Conservation (phyloP, 1,140 invertebrate species). For the Eufriesea mexicana region DNA sequence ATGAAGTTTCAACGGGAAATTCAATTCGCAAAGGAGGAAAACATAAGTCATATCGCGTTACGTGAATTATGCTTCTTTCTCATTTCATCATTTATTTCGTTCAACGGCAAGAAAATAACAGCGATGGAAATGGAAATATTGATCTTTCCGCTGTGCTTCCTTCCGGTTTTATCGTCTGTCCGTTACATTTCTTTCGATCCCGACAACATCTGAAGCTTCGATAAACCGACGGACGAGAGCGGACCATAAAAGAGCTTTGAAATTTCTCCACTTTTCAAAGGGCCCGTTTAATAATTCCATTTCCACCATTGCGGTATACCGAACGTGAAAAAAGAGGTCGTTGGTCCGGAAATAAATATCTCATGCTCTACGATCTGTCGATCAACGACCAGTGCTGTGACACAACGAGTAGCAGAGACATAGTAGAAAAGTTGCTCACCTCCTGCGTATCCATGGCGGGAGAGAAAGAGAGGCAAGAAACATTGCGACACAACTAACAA, state of each 20-base stretch:
- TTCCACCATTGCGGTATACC: background rate
- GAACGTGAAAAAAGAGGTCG: no score
- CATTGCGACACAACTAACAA: constrained; percentile 82
- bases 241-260: background rate
- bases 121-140: constrained; percentile 3
- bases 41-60: background rate
- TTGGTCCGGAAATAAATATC: background rate
- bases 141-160: background rate
- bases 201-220: background rate
- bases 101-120: background rate
- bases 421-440: constrained; percentile 76
- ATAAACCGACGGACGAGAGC: background rate
- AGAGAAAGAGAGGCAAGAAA: constrained; percentile 79
- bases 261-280: background rate
- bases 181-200: background rate
- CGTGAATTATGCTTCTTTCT: background rate
- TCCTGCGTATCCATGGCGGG: constrained; percentile 79
- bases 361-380: constrained; percentile 26
- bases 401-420: constrained; percentile 13
- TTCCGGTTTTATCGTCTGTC: no score
- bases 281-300: constrained; percentile 9
- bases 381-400: constrained; percentile 26
- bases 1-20: background rate
- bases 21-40: background rate
- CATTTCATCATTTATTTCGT: background rate